Base-by-base conservation (phyloP, 37 sponge, comb jelly and placozoan species). In the Dysidea cf. avara region DNA sequence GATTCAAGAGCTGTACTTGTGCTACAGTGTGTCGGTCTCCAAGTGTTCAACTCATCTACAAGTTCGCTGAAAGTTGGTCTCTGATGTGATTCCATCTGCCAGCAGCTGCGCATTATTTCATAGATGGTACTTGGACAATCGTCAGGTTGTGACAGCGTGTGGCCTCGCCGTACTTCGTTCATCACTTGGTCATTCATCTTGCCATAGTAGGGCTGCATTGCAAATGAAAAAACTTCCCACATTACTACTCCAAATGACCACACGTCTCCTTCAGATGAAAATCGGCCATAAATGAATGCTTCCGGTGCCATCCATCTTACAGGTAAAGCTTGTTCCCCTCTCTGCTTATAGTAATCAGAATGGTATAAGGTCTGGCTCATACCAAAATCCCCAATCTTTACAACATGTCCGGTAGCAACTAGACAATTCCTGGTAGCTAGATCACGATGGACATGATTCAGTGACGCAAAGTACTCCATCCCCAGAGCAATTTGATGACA, bases 261-360 rank as follows among this genome's bases (percentile, higher is more conserved):
- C 43, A 87, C 83, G 57, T 87, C 88, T 32, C 78, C 53, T 40
- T 76, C 81, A 28, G 61, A 73, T 7, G 83, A 81, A 63, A 87
- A 87, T 33, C 53, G 64, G 2, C 83, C 83, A 53, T 81, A 81
- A n/a, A n/a, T n/a, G 62, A 87, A 87, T 58, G 77, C 66, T 56
- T 86, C 81, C 1, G 39, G 77, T 12, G 88, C 77, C 88, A 87
- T 87, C 88, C 88, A 87, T 34, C 88, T 66, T 16, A 87, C 56
- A 4, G 88, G 88, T 4, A 87, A 57, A 18, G 65, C 65, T 25
- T 77, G 78, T 28, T 49, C 40, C 0, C 88, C 88, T 0, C 53
- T 56, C n/a, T 82, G 46, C 22, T 49, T 22, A 69, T 81, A 87
- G 61, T 87, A 87, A 29, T 64, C 63, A 40, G 68, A 73, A n/a